These are phyloP conservation scores for Volucella bombylans DNA, from an alignment of 2,888 invertebrate genomes.

Conservation along the genomic window DNA sequence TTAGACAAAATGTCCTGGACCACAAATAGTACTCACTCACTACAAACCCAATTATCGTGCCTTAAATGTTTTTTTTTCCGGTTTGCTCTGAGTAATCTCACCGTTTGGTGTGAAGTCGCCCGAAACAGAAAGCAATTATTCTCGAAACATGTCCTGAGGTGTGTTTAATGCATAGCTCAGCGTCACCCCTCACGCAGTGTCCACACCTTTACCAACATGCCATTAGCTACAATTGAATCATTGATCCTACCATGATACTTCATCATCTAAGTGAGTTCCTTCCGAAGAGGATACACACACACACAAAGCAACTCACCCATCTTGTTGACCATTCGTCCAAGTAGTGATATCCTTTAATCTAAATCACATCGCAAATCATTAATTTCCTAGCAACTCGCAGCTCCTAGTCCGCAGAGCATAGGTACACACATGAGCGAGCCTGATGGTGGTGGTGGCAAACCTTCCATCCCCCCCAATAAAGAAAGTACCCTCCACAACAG, in stretches of 20 bases:
- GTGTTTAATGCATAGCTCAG: constrained; percentile 38
- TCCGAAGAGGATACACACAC: neutral
- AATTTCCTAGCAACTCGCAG: constrained; percentile 43
- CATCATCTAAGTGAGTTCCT: constrained; percentile 33
- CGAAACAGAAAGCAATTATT: constrained; percentile 42
- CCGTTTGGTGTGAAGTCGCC: neutral
- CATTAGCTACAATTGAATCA: constrained; percentile 57
- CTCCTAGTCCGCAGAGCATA: neutral
- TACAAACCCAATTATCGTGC: too few relatives aligned
- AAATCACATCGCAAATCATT: constrained; percentile 72
- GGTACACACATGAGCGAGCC: constrained; percentile 40
- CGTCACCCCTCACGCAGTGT: neutral
- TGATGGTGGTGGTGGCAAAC: neutral
- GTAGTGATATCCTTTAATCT: constrained; percentile 65
- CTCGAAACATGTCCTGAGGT: constrained; percentile 38
- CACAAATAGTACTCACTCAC: too few relatives aligned
- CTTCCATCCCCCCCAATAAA: constrained; percentile 3
- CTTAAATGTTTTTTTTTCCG: too few relatives aligned
- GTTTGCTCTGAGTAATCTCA: too few relatives aligned
- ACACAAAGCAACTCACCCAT: neutral
- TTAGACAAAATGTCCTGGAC: too few relatives aligned
- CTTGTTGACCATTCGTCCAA: constrained; percentile 49
- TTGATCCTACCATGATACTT: constrained; percentile 59
- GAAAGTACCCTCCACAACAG: neutral
- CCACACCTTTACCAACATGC: constrained; percentile 40